phyloP scores from a whole-genome alignment of 2,797 vertebrate genomes.

The Adelosebastes latens region DNA sequence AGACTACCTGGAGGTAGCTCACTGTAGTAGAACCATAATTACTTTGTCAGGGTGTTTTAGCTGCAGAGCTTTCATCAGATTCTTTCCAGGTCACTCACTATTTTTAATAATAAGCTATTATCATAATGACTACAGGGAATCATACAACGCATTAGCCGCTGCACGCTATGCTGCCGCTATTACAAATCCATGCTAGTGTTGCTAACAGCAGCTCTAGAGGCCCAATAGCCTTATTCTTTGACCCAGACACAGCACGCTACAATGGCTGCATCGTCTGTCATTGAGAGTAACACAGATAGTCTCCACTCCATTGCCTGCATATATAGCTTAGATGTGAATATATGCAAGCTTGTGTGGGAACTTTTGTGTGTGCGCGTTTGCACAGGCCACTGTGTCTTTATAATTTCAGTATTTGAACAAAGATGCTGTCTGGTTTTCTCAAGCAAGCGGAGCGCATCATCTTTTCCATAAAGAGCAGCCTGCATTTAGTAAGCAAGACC shows the following conservation, averaged over 20 bases:
- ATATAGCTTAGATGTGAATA: neutral
- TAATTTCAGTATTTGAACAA: neutral
- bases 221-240: conserved; percentile 32
- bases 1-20: conserved; percentile 22
- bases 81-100: conserved; percentile 64
- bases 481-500: conserved; percentile 29
- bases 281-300: conserved; percentile 10
- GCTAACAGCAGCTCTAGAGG: conserved; percentile 28
- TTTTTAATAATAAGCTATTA: conserved; percentile 68
- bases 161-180: neutral
- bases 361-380: neutral
- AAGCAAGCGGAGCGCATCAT: conserved; percentile 1
- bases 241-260: neutral
- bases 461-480: conserved; percentile 23
- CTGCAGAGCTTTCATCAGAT: conserved; percentile 36
- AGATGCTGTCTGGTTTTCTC: neutral
- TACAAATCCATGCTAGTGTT: conserved; percentile 23
- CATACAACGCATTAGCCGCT: conserved; percentile 22
- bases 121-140: conserved; percentile 46
- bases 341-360: neutral
- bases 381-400: neutral
- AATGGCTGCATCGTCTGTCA: neutral
- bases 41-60: conserved; percentile 50
- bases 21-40: conserved; percentile 51
- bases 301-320: neutral